Evolutionary conservation across 2,888 invertebrate genomes (phyloP).

Genomic region (Hypomecis punctinalis): DNA sequence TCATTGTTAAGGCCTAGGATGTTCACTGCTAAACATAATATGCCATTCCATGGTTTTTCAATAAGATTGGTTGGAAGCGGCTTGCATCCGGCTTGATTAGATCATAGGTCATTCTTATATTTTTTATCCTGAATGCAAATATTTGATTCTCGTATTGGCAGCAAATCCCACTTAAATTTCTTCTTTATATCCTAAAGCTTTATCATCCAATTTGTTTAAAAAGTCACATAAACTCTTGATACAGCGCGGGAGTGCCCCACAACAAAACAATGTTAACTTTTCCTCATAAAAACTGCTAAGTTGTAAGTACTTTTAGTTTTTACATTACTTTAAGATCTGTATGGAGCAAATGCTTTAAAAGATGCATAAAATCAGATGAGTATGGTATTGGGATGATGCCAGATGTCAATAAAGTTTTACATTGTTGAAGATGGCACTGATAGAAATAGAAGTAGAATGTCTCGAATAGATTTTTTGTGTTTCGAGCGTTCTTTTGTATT

Average conservation of each 20-base stretch:
- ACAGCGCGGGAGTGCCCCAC: conserved; percentile 34
- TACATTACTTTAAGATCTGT: conserved; percentile 53
- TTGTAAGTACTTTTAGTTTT: conserved; percentile 57
- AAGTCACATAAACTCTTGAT: conserved; percentile 41
- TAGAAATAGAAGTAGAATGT: conserved; percentile 27
- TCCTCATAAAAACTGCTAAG: conserved; percentile 52
- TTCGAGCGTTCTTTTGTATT: background rate
- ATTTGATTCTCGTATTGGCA: background rate
- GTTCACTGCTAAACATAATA: too few species aligned
- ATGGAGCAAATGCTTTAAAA: conserved; percentile 36
- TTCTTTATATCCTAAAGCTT: conserved; percentile 29
- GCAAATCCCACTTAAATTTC: background rate
- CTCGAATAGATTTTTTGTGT: conserved; percentile 12
- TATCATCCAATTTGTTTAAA: conserved; percentile 40
- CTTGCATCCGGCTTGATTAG: too few species aligned
- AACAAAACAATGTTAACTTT: conserved; percentile 57
- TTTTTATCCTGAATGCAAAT: too few species aligned
- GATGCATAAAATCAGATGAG: conserved; percentile 42
- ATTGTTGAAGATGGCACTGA: conserved; percentile 38
- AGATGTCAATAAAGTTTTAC: conserved; percentile 47
- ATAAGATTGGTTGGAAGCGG: too few species aligned
- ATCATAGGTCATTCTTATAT: too few species aligned
- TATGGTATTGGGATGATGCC: conserved; percentile 46
- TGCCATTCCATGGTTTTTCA: too few species aligned
- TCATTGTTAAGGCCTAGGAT: too few species aligned